Percentiles rank a stretch among this genome's conserved stretches.
These are phyloP conservation scores for Zaprionus africanus DNA, from an alignment of 1,140 invertebrate genomes.

Conservation along the genomic window DNA sequence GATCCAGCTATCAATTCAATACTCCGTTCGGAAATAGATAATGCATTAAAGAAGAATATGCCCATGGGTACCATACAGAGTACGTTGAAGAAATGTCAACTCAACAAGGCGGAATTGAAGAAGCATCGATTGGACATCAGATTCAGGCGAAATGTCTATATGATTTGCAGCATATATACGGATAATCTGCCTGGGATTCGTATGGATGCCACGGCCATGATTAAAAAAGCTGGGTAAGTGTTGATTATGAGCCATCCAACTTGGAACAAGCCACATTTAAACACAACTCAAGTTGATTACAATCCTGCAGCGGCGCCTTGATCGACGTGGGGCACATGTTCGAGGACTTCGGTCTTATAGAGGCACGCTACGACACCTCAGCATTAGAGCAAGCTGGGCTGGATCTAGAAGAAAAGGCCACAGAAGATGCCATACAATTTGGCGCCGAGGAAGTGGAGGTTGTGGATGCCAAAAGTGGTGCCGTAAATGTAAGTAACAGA, in stretches of 20 bases:
- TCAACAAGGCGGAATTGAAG: slow-evolving; percentile 71
- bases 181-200: slow-evolving; percentile 75
- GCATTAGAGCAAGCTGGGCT: slow-evolving; percentile 35
- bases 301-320: slow-evolving; percentile 52
- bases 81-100: slow-evolving; percentile 85
- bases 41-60: slow-evolving; percentile 87
- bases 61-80: slow-evolving; percentile 86
- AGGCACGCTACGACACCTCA: slow-evolving; percentile 75
- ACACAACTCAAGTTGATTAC: slow-evolving; percentile 4
- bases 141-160: slow-evolving; percentile 70
- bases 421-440: slow-evolving; percentile 87
- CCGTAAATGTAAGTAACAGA: slow-evolving; percentile 79
- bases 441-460: slow-evolving; percentile 87
- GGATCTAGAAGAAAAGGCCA: slow-evolving; percentile 85
- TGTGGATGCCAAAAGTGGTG: slow-evolving; percentile 80
- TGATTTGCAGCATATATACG: slow-evolving; percentile 71
- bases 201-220: slow-evolving; percentile 79
- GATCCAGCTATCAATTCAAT: slow-evolving; percentile 86
- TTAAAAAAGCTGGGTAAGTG: slow-evolving; percentile 85
- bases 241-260: neutral
- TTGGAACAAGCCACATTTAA: neutral
- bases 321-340: slow-evolving; percentile 84
- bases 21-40: slow-evolving; percentile 86
- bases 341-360: slow-evolving; percentile 85
- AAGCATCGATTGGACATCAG: slow-evolving; percentile 83